Base-by-base conservation (phyloP, 64 coral and sea anemone species). In the Pocillopora damicornis region DNA sequence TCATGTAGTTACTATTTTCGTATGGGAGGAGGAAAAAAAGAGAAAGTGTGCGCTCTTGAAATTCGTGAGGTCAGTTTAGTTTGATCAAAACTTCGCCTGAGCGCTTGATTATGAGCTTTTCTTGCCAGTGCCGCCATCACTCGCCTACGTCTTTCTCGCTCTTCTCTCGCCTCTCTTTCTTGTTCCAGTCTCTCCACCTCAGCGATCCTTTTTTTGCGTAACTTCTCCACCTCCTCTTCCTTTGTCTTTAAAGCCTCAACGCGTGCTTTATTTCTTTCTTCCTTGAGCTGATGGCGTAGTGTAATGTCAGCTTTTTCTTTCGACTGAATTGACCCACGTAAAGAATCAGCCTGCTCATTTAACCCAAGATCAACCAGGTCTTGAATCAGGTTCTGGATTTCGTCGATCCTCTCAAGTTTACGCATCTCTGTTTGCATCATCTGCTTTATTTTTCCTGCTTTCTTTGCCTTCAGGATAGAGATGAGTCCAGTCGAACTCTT, bases 271-370 rank as follows among this genome's bases (percentile, higher is more conserved):
- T 74, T 37, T 77, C 85, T 80, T 57, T 96, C 94, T 1, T 93
- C 76, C 34, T 89, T 93, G 11, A 96, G 65, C 59, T 76, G 89
- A 59, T 79, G 61, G 7, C 79, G 86, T 35, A 96, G 35, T 62
- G 92, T 71, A 81, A 89, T 37, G 69, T 93, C 91, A 11, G 94
- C 92, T 34, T 75, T 89, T 76, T 93, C 87, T 81, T 96, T 96
- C 15, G 87, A 79, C 22, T 90, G 78, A 2, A 96, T 34, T 14
- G 88, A 93, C 17, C 63, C 83, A 11, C 79, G 61, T 16, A 96
- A 60, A 0, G 69, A 65, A 6, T 75, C 61, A 4, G 88, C 91
- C 22, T 92, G 77, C 2, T 90, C 82, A 63, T 30, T 79, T 36
- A 96, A 89, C 35, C 79, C 94, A 26, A 96, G 72, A 8, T 35